phyloP scores from a whole-genome alignment of 2,797 vertebrate genomes.

The Podargus strigoides region DNA sequence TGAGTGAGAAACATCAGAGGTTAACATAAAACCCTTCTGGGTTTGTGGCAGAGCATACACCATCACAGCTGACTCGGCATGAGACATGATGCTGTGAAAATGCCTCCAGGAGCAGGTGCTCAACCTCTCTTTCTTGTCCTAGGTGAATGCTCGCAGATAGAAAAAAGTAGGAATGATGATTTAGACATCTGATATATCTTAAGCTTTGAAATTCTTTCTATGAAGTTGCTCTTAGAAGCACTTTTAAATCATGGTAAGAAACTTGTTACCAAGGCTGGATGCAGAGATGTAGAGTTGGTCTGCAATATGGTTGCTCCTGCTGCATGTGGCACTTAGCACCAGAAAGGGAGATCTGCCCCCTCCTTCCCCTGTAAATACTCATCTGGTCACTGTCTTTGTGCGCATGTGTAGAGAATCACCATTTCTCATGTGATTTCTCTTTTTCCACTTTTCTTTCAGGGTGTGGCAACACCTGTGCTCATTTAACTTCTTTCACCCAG shows the following conservation, averaged over 20 bases:
- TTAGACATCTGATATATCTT: background rate
- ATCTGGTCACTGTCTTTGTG: background rate
- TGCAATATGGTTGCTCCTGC: background rate
- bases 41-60: background rate
- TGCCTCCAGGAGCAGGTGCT: background rate
- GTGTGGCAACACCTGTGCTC: background rate
- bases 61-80: background rate
- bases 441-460: background rate
- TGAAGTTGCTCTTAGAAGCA: background rate
- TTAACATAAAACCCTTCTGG: background rate
- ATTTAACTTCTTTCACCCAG: background rate
- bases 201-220: background rate
- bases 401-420: background rate
- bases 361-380: background rate
- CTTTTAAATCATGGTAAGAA: background rate
- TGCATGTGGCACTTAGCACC: background rate
- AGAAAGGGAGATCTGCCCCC: rapidly evolving
- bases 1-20: background rate
- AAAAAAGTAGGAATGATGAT: background rate
- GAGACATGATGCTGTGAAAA: background rate
- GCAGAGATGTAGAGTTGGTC: background rate
- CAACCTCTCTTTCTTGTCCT: background rate
- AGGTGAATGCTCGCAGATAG: background rate
- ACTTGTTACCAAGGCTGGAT: background rate
- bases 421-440: background rate